Evolutionary conservation across 2,797 vertebrate genomes (phyloP).

Genomic region (Oryzias sinensis): DNA sequence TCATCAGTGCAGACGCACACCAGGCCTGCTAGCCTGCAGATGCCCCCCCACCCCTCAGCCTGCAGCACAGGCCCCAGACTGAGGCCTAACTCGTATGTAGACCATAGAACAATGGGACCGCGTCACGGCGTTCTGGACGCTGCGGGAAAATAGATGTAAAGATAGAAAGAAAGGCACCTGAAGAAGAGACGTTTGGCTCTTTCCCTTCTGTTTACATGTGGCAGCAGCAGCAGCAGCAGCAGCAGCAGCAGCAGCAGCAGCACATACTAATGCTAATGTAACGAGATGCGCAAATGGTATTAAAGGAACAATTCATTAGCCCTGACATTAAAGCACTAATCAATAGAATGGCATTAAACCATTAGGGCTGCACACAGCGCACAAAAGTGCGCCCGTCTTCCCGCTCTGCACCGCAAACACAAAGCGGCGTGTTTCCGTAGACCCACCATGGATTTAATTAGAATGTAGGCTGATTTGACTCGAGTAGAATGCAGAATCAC

Average conservation of each 20-base stretch:
- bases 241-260: slow-evolving; percentile 16
- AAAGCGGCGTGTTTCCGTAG: slow-evolving; percentile 68
- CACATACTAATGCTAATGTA: slow-evolving; percentile 63
- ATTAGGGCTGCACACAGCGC: slow-evolving; percentile 68
- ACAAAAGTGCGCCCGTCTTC: slow-evolving; percentile 31
- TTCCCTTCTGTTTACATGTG: slow-evolving; percentile 14
- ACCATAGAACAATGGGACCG: no score
- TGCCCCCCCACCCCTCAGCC: slow-evolving; percentile 33
- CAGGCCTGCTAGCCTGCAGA: slow-evolving; percentile 39
- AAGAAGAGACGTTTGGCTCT: neutral
- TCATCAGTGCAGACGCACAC: slow-evolving; percentile 42
- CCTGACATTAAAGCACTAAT: slow-evolving; percentile 79
- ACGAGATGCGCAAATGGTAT: slow-evolving; percentile 78
- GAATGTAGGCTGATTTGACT: slow-evolving; percentile 68
- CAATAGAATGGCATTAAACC: slow-evolving; percentile 83
- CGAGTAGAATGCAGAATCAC: slow-evolving; percentile 62
- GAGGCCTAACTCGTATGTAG: slow-evolving; percentile 26
- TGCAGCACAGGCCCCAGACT: slow-evolving; percentile 29
- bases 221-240: slow-evolving; percentile 27
- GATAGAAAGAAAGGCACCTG: slow-evolving; percentile 3
- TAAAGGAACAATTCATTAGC: slow-evolving; percentile 83
- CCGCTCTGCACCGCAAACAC: slow-evolving; percentile 60
- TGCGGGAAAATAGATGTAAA: slow-evolving; percentile 11
- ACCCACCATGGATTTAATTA: slow-evolving; percentile 70
- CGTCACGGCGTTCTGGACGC: no score